Base-by-base conservation (phyloP, 30 jellyfish, hydroid and myxozoan genomes). In the Mastigias papua region DNA sequence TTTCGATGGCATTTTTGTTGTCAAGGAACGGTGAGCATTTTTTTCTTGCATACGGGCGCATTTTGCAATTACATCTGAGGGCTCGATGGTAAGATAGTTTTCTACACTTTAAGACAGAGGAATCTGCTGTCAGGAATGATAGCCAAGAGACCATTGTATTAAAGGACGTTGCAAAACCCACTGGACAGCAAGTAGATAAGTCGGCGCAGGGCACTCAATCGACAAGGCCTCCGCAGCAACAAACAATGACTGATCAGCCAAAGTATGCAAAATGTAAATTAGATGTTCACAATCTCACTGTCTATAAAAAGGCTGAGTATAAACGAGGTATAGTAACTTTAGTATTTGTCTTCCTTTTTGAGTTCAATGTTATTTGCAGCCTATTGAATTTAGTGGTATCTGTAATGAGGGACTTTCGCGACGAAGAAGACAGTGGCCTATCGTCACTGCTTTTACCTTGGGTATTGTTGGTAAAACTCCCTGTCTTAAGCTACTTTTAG, bases 201-300 rank as follows among this genome's bases (percentile, higher is more conserved):
- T 84, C 34, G 0, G 20, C 66, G 78, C 84, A 69, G 68, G 34
- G 31, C 4, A 27, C 28, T 16, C 84, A 28, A 1, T 51, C 33
- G 31, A 34, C 27, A 9, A 70, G 54, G 80, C 73, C 86, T 5
- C 93, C 79, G 54, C 95, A 42, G 57, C 96, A 49, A 34, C 93
- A 87, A 20, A 83, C 97, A 1, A 68, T 90, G 96, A 90, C 97
- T 4, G 99, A 95, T 76, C 99, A 95, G 78, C 97, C 99, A 25
- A 95, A 95, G 78, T 95, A 69, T 72, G 99, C 99, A 49, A 87
- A 95, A 79, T 95, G 99, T 66, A 90, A 90, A 72, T 88, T 91
- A 50, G 99, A 90, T 51, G 89, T 90, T 15, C 96, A 97, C 46
- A 73, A 90, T 27, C 84, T 95, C 19, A 92, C 97, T 15, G 84